Evolutionary conservation across 2,888 invertebrate genomes (phyloP), one percentile per base, ranked within the genome.

Genomic region (Yponomeuta sedellus): DNA sequence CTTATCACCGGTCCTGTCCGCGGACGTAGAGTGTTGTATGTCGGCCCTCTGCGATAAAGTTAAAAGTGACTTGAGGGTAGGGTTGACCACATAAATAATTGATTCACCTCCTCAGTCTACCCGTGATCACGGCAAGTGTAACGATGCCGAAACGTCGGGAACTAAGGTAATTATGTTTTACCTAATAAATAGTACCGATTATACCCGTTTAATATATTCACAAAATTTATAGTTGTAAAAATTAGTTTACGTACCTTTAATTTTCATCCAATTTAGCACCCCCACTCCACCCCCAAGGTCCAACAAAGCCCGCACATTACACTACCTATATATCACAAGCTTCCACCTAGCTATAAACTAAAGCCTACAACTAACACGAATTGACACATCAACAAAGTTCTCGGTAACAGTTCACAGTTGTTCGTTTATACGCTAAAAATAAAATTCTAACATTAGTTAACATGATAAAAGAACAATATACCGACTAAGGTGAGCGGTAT

Each of bases 401-500:
- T 16, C 44, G 44, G 86, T 88, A 88, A 88, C 86, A 73, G 77
- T 82, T 76, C 86, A 76, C 44, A 52, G 44, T 52, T 52, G 44
- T 52, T 16, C 79, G 81, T 40, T 85, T 83, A 75, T 67, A 77
- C 77, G 74, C 84, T 86, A 85, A 85, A 68, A 71, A 88, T 90
- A 88, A 88, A 89, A 86, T 79, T 88, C 83, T 87, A 86, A 87
- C 82, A 87, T 82, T 89, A 89, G 84, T 86, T 88, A 90, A 90
- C 90, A 85, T 85, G 78, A 83, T 81, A 85, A 78, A 83, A 81
- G 85, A 82, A 85, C 78, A 83, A 80, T 85, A 86, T 82, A 78
- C 79, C 82, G 84, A 85, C 79, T 75, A 82, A 75, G 82, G 39
- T 80, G 75, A 80, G 75, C 74, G 68, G 77, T 78, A 83, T 80